These are phyloP conservation scores for Hypsopygia costalis DNA, from an alignment of 2,888 invertebrate genomes.

Conservation along the genomic window DNA sequence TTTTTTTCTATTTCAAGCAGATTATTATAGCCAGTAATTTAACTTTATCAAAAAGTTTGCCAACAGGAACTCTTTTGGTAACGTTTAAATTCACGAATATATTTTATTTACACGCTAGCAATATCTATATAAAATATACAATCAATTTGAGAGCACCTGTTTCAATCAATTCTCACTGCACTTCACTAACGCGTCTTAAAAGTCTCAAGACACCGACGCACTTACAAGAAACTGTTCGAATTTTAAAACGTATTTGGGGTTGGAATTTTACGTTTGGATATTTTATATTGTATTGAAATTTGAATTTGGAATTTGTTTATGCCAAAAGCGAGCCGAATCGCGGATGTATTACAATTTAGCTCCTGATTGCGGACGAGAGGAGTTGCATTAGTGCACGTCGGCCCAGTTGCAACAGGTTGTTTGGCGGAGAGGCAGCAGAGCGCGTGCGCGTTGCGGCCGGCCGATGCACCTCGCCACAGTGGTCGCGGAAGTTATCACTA, in stretches of 20 bases:
- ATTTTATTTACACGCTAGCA: constrained; percentile 25
- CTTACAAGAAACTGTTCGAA: constrained; percentile 40
- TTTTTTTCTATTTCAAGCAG: not conserved
- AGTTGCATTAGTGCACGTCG: constrained; percentile 75
- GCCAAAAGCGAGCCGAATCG: constrained; percentile 18
- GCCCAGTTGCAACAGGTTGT: constrained; percentile 77
- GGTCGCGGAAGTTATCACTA: constrained; percentile 27
- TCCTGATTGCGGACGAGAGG: constrained; percentile 52
- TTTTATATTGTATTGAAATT: constrained; percentile 16
- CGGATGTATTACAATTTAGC: constrained; percentile 40
- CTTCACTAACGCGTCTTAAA: constrained; percentile 49
- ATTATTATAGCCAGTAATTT: constrained; percentile 4
- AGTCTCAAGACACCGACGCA: constrained; percentile 54
- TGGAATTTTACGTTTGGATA: constrained; percentile 21
- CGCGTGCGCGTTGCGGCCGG: constrained; percentile 55
- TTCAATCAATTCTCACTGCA: constrained; percentile 57
- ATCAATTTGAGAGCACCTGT: constrained; percentile 52
- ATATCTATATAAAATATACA: constrained; percentile 35
- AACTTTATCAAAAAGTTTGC: constrained; percentile 23
- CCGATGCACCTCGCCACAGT: constrained; percentile 61
- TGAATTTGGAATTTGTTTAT: constrained; percentile 20
- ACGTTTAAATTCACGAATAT: constrained; percentile 23
- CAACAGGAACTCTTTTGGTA: constrained; percentile 41
- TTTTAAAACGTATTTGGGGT: constrained; percentile 21
- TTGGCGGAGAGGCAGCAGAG: constrained; percentile 46